A percentile compares a stretch with the other conserved stretches of the same genome.
phyloP scores from a whole-genome alignment of 2,113 vertebrate species.

The Laticauda laticaudata region DNA sequence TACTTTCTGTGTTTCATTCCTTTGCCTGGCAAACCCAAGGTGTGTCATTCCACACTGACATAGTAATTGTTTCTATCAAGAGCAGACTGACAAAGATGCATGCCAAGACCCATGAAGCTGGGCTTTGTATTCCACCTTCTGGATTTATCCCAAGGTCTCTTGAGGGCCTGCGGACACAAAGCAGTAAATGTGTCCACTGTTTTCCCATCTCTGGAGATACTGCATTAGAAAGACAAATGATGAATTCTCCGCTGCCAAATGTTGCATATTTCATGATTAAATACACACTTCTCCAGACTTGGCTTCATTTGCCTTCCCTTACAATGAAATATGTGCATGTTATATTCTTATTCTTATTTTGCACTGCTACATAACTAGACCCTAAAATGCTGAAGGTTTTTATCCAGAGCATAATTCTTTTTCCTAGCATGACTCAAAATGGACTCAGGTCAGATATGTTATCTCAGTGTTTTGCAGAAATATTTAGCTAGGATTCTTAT shows the following conservation, averaged over 20 bases:
- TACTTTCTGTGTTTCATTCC: conserved; percentile 2
- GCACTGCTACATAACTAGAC: conserved; percentile 65
- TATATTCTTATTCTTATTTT: conserved; percentile 53
- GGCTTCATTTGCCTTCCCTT: conserved; percentile 66
- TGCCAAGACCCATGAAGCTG: background rate
- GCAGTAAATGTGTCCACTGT: conserved; percentile 39
- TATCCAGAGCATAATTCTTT: conserved; percentile 51
- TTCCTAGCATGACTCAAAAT: conserved; percentile 16
- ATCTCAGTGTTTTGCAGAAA: background rate
- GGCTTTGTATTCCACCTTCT: background rate
- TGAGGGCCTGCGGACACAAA: conserved; percentile 25
- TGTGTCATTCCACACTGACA: conserved; percentile 22
- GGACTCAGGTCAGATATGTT: background rate
- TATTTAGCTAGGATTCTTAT: conserved; percentile 33
- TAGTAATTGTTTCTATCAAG: background rate
- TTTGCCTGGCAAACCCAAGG: conserved; percentile 7
- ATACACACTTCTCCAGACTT: conserved; percentile 49
- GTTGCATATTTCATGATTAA: conserved; percentile 67
- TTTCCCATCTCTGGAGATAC: conserved; percentile 34
- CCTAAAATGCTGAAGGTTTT: conserved; percentile 57
- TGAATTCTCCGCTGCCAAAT: conserved; percentile 62
- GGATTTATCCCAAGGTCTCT: conserved; percentile 37
- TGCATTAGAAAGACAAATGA: conserved; percentile 69
- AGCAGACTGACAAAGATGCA: background rate
- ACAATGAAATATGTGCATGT: conserved; percentile 67